Percentiles rank a stretch among this genome's conserved stretches.
Conservation (phyloP, 2,888 invertebrate species). For the Listrodromus nycthemerus region DNA sequence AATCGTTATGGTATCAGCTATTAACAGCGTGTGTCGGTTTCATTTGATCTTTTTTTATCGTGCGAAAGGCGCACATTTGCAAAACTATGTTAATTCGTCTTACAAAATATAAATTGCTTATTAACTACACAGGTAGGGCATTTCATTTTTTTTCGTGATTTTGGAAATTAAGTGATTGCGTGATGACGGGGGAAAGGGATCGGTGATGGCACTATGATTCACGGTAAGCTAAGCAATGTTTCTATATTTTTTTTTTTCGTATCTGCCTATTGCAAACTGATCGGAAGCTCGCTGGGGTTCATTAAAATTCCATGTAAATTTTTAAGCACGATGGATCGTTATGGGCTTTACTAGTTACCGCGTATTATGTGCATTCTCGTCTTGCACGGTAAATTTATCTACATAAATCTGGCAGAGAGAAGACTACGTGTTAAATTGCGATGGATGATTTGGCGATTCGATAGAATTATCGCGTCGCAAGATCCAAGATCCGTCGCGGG, state of each 20-base stretch:
- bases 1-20: slow-evolving; percentile 29
- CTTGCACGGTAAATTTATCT: slow-evolving; percentile 80
- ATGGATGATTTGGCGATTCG: slow-evolving; percentile 34
- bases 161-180: slow-evolving; percentile 42
- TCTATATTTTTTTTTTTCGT: slow-evolving; percentile 32
- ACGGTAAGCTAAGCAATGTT: slow-evolving; percentile 73
- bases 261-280: slow-evolving; percentile 23
- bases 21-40: slow-evolving; percentile 16
- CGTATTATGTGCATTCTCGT: slow-evolving; percentile 76
- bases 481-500: slow-evolving; percentile 20
- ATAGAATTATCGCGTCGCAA: slow-evolving; percentile 41
- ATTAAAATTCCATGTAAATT: slow-evolving; percentile 27
- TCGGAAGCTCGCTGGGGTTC: slow-evolving; percentile 41
- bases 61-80: slow-evolving; percentile 35
- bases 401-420: slow-evolving; percentile 82
- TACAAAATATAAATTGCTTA: slow-evolving; percentile 48
- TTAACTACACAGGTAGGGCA: slow-evolving; percentile 57
- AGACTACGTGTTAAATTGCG: slow-evolving; percentile 60
- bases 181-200: slow-evolving; percentile 37
- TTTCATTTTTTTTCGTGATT: slow-evolving; percentile 45
- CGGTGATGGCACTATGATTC: slow-evolving; percentile 82
- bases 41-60: slow-evolving; percentile 13
- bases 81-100: slow-evolving; percentile 13
- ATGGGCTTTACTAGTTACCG: slow-evolving; percentile 40
- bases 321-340: slow-evolving; percentile 3